Conservation (phyloP, 2,797 vertebrate species). For the Uromys caudimaculatus region DNA sequence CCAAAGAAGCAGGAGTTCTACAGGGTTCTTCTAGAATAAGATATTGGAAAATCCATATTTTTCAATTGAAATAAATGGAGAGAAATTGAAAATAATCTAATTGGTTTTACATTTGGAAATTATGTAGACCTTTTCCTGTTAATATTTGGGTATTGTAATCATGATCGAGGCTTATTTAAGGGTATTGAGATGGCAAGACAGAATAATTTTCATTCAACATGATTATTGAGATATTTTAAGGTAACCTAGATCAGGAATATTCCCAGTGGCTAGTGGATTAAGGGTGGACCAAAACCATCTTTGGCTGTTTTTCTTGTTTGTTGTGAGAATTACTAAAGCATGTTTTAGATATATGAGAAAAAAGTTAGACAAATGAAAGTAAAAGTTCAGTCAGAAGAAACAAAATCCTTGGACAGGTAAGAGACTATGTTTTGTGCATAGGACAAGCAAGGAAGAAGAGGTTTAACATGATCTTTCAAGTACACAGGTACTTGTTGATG, state of each 20-base stretch:
- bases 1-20: background rate
- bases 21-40: background rate
- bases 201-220: background rate
- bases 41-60: background rate
- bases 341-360: background rate
- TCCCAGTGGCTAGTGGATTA: background rate
- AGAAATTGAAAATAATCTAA: background rate
- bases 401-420: background rate
- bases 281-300: background rate
- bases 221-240: background rate
- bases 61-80: background rate
- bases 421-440: background rate
- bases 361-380: background rate
- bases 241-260: background rate
- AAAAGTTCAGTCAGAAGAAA: background rate
- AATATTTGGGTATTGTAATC: background rate
- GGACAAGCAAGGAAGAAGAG: too few species aligned
- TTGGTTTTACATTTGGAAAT: background rate
- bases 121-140: too few species aligned
- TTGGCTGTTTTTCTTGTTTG: background rate
- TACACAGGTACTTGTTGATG: background rate
- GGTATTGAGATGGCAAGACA: background rate
- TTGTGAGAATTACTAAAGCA: background rate
- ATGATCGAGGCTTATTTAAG: background rate
- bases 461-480: background rate